These are phyloP conservation scores for Gymnodraco acuticeps DNA, from an alignment of 2,797 vertebrate species.

Conservation along the genomic window DNA sequence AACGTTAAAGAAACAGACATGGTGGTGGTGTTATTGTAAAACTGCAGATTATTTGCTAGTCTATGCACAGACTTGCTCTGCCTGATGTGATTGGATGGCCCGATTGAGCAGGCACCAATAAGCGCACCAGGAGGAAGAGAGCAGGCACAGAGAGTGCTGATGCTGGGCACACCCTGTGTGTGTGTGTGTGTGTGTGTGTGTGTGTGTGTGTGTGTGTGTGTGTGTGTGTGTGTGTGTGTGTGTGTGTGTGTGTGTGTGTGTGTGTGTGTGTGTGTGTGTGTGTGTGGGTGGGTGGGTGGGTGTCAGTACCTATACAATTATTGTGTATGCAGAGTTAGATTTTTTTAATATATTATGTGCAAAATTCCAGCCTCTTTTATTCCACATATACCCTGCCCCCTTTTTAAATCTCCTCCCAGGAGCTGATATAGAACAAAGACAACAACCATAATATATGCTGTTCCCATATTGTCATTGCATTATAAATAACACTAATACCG, in stretches of 20 bases:
- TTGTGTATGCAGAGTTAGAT: constrained; percentile 33
- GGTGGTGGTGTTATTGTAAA: constrained; percentile 60
- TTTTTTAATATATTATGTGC: constrained; percentile 56
- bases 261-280: constrained; percentile 11
- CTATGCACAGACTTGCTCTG: constrained; percentile 66
- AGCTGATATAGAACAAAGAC: constrained; percentile 66
- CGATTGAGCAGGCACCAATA: constrained; percentile 77
- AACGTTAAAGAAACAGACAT: constrained; percentile 30
- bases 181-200: constrained; percentile 27
- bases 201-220: constrained; percentile 1
- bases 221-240: constrained; percentile 1
- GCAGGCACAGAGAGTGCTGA: constrained; percentile 69
- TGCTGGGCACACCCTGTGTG: constrained; percentile 75
- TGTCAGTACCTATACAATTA: constrained; percentile 27
- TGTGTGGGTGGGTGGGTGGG: constrained; percentile 10
- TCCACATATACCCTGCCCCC: constrained; percentile 42
- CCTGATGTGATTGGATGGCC: constrained; percentile 71
- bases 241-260: constrained; percentile 28
- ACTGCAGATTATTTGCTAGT: constrained; percentile 77
- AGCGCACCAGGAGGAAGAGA: constrained; percentile 62
- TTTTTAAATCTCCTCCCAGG: constrained; percentile 53
- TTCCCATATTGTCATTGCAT: constrained; percentile 58
- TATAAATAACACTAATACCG: constrained; percentile 52
- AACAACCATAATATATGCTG: constrained; percentile 55
- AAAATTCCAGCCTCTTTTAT: constrained; percentile 41